Conservation (phyloP, 2,113 vertebrate species). For the Ancistrus triradiatus region DNA sequence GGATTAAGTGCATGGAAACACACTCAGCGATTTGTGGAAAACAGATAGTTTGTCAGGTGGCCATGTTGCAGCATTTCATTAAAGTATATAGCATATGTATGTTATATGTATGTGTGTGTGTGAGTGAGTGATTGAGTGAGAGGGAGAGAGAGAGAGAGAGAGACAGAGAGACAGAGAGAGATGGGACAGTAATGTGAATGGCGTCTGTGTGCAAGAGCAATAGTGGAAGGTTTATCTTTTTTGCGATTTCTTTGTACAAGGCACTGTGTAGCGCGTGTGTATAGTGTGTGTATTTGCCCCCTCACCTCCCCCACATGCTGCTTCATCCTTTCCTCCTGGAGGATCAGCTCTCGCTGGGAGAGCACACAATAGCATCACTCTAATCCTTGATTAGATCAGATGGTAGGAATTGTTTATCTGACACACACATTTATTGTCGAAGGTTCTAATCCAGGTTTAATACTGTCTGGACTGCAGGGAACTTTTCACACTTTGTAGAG, state of each 20-base stretch:
- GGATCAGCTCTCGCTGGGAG: constrained; percentile 19
- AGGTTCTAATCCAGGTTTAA: constrained; percentile 33
- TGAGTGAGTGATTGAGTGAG: constrained; percentile 9
- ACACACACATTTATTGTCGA: constrained; percentile 35
- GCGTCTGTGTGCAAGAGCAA: neutral
- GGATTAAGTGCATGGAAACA: no score
- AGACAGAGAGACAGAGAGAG: no score
- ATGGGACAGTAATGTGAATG: constrained; percentile 1
- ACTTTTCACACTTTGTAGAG: constrained; percentile 17
- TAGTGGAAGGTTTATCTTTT: constrained; percentile 1
- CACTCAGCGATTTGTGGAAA: constrained; percentile 20
- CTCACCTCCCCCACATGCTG: constrained; percentile 4
- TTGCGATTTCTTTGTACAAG: neutral
- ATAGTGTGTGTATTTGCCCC: constrained; percentile 41
- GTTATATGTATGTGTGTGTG: constrained; percentile 15
- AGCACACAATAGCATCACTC: constrained; percentile 39
- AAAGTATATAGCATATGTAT: no score
- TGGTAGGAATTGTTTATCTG: constrained; percentile 35
- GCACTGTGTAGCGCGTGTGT: neutral
- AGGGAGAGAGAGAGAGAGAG: neutral
- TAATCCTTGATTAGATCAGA: constrained; percentile 44
- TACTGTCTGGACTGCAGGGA: constrained; percentile 10
- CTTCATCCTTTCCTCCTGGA: constrained; percentile 2
- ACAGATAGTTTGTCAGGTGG: constrained; percentile 1
- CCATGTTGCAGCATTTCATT: constrained; percentile 20